Evolutionary conservation across 2,888 invertebrate species (phyloP), one percentile per base, ranked within the genome.

Genomic region (Nebria salina): DNA sequence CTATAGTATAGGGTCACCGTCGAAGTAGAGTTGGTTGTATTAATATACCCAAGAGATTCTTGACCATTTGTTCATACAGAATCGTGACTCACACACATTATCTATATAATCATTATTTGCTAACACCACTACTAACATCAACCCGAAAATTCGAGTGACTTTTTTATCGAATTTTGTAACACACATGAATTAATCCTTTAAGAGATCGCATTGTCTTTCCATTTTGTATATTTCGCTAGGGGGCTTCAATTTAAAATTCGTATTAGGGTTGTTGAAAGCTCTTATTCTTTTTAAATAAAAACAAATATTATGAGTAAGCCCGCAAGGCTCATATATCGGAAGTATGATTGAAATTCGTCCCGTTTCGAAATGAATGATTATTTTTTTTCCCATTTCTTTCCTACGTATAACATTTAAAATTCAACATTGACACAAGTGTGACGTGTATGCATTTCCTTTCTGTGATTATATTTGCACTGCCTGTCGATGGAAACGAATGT

Each of bases 51-150:
- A 54, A 78, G 80, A 80, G 83, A 83, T 83, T 83, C 83, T 83
- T 83, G 83, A 83, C 82, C 83, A 81, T 81, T 76, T 81, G 81
- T 76, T 81, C 81, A 81, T 72, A 13, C 8, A 54, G 81, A 76
- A 72, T 72, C 81, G 81, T 81, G 81, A 81, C 81, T 66, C 68
- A 54, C 13, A 54, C 54, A 8, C 54, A 7, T 54, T 2, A 54
- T 54, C 54, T 54, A 54, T 54, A 13, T 0, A 54, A 54, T 54
- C 13, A 54, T 54, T 54, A 11, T 11, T 43, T 43, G 9, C 9
- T 54, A 13, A 54, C 54, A 54, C 54, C 13, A 54, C 11, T 54
- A 7, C 54, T 7, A 54, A 54, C 54, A 20, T 54, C 8, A 54
- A 54, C 4, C 54, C 54, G 34, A 34, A 34, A 34, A 34, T 34